phyloP scores from a whole-genome alignment of 2,797 vertebrate genomes.

The Lates japonicus region DNA sequence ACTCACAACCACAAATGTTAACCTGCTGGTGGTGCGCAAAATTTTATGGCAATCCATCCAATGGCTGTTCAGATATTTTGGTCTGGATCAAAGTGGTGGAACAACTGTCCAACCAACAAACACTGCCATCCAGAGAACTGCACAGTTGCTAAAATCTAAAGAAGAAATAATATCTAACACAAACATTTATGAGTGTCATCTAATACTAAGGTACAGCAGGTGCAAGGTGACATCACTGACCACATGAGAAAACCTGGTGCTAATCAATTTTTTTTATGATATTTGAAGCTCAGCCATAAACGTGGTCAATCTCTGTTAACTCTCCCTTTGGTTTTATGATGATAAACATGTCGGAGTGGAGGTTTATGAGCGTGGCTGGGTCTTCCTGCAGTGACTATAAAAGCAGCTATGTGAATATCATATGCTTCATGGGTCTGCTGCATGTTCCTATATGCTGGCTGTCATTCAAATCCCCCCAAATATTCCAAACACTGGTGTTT shows the following conservation, averaged over 20 bases:
- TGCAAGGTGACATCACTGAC: slow-evolving; percentile 31
- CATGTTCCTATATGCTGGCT: slow-evolving; percentile 24
- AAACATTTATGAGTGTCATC: slow-evolving; percentile 28
- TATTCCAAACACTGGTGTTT: slow-evolving; percentile 66
- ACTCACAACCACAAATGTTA: too few species aligned
- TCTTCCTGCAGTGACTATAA: slow-evolving; percentile 51
- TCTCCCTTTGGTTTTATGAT: slow-evolving; percentile 47
- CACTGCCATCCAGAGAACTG: background rate
- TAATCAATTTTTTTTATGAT: slow-evolving; percentile 58
- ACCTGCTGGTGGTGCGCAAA: background rate
- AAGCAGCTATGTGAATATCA: slow-evolving; percentile 56
- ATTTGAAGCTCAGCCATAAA: slow-evolving; percentile 52
- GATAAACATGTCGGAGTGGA: slow-evolving; percentile 48
- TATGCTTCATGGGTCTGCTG: slow-evolving; percentile 29
- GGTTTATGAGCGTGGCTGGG: slow-evolving; percentile 49
- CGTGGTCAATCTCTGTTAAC: slow-evolving; percentile 54
- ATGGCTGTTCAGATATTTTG: background rate
- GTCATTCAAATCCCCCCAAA: slow-evolving; percentile 62
- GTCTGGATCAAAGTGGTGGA: background rate
- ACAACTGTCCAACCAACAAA: background rate
- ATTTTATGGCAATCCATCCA: background rate
- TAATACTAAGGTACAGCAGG: slow-evolving; percentile 27
- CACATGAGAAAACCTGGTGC: slow-evolving; percentile 32
- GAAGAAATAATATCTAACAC: slow-evolving; percentile 13
- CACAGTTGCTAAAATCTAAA: background rate